Base-by-base conservation (phyloP, 2,888 invertebrate species). In the Agrotis clavis region DNA sequence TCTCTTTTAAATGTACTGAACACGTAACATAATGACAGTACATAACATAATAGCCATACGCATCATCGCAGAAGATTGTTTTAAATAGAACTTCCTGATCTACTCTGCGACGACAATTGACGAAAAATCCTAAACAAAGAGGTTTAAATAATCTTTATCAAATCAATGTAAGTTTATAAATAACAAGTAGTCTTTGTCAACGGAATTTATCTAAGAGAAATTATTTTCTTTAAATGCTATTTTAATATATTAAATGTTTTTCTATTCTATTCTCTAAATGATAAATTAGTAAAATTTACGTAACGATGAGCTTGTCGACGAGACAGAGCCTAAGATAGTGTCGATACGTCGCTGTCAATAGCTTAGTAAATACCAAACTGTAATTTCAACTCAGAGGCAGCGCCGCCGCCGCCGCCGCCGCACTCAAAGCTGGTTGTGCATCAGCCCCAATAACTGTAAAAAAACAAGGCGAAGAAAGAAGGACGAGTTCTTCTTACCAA, bases 121-220 rank as follows among this genome's bases (percentile, higher is more conserved):
- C 48, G 7, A 21, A 53, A 30, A 13, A 53, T 54, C 9, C 1
- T 47, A 77, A 70, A 70, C 45, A 69, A 35, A 47, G 48, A 21
- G 35, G 7, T 2, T 67, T 13, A 14, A 51, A 25, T 48, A 54
- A 41, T 50, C 6, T 25, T 19, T 18, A 48, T 18, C 41, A 60
- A 59, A 19, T 41, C 6, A 72, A 25, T 56, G 1, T 41, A 19
- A 19, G 67, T 71, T 66, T 66, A 48, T 16, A 54, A 75, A 71
- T 53, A 9, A 6, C 7, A 35, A 6, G 6, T 30, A 51, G 14
- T 4, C 0, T 41, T 71, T n/a, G 7, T 16, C n/a, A 25, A 41
- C n/a, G 5, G 6, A 30, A 2, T 2, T 11, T 30, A 19, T 35
- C 0, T 35, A 48, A 2, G 1, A 18, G 13, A 48, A 41, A 1